Conservation (phyloP, 2,888 invertebrate species). For the Oegoconia quadripuncta region DNA sequence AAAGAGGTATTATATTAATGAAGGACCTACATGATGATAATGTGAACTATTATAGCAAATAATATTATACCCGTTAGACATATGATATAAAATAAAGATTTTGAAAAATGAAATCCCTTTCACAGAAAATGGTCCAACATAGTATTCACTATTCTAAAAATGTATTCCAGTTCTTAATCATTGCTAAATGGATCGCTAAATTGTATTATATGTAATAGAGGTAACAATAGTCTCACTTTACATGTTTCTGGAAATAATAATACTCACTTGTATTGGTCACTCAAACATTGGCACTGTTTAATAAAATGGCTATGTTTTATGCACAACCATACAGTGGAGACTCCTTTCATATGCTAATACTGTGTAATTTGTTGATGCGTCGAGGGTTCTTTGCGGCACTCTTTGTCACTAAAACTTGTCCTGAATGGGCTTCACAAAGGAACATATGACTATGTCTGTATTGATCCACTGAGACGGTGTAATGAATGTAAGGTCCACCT, state of each 20-base stretch:
- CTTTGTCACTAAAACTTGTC: slow-evolving; percentile 67
- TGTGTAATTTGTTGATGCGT: slow-evolving; percentile 76
- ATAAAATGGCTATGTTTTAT: slow-evolving; percentile 63
- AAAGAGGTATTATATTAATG: too few species aligned
- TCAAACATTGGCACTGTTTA: slow-evolving; percentile 60
- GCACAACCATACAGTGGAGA: slow-evolving; percentile 43
- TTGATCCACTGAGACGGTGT: slow-evolving; percentile 49
- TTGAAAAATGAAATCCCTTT: too few species aligned
- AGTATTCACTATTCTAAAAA: too few species aligned
- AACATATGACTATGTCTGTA: slow-evolving; percentile 70
- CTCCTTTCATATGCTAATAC: slow-evolving; percentile 67
- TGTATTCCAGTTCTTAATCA: too few species aligned
- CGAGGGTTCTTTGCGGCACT: slow-evolving; percentile 75
- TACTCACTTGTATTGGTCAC: slow-evolving; percentile 38
- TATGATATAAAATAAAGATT: too few species aligned
- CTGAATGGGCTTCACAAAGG: slow-evolving; percentile 47
- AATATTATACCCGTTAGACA: too few species aligned
- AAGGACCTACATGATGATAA: too few species aligned
- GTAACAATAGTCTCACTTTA: slow-evolving; percentile 26
- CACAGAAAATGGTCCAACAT: too few species aligned
- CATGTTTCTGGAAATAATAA: slow-evolving; percentile 33
- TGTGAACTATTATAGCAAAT: too few species aligned
- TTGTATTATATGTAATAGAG: slow-evolving; percentile 8
- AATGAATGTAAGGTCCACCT: slow-evolving; percentile 36
- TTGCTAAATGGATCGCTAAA: not conserved